Base-by-base conservation (phyloP, 1,140 invertebrate species). In the Neodiprion pinetum region DNA sequence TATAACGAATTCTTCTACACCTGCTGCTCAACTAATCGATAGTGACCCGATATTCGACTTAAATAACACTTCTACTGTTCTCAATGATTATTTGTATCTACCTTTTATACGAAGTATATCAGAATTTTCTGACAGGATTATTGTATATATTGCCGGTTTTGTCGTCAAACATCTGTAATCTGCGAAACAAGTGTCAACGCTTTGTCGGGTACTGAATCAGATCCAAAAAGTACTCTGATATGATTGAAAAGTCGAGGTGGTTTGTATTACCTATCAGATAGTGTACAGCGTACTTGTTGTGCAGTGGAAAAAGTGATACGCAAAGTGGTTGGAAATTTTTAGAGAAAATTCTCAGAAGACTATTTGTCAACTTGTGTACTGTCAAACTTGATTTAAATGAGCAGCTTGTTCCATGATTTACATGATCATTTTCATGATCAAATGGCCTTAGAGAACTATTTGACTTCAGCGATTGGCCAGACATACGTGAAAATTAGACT, bases 401-500 rank as follows among this genome's bases (percentile, higher is more conserved):
- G 50, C 50, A 53, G 10, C n/a, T 53, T 53, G 50, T 53, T 53
- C 1, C 9, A 53, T 9, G 50, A 53, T 14, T 53, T 53, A 53
- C 9, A 53, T 53, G 50, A 53, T 53, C 50, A 53, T 53, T 53
- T 9, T 14, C 50, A 53, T 53, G 69, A 74, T n/a, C 69, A 75
- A 49, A 53, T 40, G 7, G 50, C 74, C 5, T 66, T 75, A 5
- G 74, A 75, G 65, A 71, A 75, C 47, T 68, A 75, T 66, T 61
- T 75, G 28, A 75, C 61, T 7, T 61, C 48, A 70, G 69, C 68
- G 14, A 71, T 75, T 48, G 66, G 48, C 11, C 49, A 40, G 14
- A 75, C 70, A 23, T 75, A 72, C 40, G 17, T 71, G 9, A 75
- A 65, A 17, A 71, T 70, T 50, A 53, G 74, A 71, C 53, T 75